Percentiles rank a stretch among this genome's conserved stretches.
These are phyloP conservation scores for Suricata suricatta DNA, from an alignment of 2,113 vertebrate species.

Conservation along the genomic window DNA sequence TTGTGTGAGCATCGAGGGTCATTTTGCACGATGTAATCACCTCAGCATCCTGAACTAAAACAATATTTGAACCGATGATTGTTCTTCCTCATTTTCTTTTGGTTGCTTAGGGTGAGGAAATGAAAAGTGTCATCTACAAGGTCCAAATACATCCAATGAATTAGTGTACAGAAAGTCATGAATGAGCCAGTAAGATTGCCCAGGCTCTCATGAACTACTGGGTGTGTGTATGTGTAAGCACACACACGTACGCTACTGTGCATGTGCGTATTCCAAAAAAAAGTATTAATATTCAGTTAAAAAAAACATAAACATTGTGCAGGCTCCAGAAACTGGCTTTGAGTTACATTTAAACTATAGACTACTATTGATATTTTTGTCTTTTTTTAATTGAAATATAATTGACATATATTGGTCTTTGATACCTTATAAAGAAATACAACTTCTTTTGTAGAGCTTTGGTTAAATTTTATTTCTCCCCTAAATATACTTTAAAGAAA, in stretches of 20 bases:
- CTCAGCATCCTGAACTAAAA: neutral
- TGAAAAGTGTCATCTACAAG: neutral
- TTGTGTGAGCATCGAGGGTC: neutral
- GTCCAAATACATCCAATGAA: neutral
- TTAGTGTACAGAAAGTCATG: neutral
- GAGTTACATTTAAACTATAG: neutral
- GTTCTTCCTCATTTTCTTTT: conserved; percentile 33
- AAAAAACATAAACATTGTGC: neutral
- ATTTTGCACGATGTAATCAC: neutral
- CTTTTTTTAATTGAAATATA: neutral
- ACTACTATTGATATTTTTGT: neutral
- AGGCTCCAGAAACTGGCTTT: neutral
- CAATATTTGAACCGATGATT: conserved; percentile 13
- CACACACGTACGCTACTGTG: too few relatives aligned
- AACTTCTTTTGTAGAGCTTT: neutral
- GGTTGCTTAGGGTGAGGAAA: neutral
- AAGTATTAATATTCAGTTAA: neutral
- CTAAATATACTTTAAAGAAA: neutral
- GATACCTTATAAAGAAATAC: neutral
- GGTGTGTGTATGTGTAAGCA: neutral
- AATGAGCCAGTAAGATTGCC: neutral
- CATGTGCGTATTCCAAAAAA: neutral
- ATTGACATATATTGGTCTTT: neutral
- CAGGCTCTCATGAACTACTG: neutral
- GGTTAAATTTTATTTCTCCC: conserved; percentile 22